Evolutionary conservation across 2,797 vertebrate species (phyloP).

Genomic region (Rallus crepitans): DNA sequence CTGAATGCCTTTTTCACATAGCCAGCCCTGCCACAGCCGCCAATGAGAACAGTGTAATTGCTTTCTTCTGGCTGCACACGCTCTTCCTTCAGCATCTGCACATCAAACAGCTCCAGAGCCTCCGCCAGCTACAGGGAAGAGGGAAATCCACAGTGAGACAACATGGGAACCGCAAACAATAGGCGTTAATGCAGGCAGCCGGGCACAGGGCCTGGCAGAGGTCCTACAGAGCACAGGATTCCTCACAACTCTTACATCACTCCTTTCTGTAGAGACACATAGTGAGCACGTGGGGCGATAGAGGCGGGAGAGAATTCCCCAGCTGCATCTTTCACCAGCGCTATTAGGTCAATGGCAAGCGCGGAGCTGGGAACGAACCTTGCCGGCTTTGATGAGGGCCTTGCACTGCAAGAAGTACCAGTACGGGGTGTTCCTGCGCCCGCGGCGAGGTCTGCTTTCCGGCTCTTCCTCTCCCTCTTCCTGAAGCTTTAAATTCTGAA

Average conservation of each 20-base stretch:
- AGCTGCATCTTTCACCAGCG: no score
- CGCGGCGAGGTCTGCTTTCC: neutral
- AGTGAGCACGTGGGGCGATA: rapidly evolving
- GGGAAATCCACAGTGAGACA: neutral
- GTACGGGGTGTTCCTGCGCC: constrained; percentile 85
- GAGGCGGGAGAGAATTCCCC: no score
- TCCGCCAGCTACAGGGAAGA: constrained; percentile 83
- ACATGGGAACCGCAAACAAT: neutral
- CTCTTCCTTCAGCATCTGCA: constrained; percentile 90
- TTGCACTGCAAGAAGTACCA: constrained; percentile 95
- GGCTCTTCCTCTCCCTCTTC: constrained; percentile 49
- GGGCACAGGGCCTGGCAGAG: neutral
- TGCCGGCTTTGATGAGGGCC: constrained; percentile 86
- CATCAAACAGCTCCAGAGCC: constrained; percentile 90
- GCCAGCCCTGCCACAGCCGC: constrained; percentile 91
- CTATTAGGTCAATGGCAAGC: rapidly evolving
- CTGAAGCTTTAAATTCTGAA: constrained; percentile 71
- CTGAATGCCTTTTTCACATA: constrained; percentile 91
- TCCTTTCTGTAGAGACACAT: neutral
- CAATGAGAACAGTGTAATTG: constrained; percentile 94
- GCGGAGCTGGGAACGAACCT: constrained; percentile 75
- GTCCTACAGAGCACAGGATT: rapidly evolving
- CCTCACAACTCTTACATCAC: neutral
- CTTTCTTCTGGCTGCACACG: constrained; percentile 85
- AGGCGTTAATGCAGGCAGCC: rapidly evolving